Evolutionary conservation across 2,888 invertebrate genomes (phyloP).

Genomic region (Dasypogon diadema): DNA sequence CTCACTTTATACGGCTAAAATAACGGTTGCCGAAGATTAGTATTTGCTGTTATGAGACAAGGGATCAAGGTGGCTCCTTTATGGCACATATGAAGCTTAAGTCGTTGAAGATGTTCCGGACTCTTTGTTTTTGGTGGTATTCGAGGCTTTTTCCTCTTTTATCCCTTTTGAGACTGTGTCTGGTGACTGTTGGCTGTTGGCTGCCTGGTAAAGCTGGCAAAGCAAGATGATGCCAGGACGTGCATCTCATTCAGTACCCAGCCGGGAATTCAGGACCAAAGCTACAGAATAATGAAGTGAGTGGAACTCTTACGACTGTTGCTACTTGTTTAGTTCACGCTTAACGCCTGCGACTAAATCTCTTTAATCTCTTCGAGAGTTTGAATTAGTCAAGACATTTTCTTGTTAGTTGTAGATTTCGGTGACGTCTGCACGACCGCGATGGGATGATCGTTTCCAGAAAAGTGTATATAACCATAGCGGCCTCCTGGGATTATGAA

Average conservation of each 20-base stretch:
- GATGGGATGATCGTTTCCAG: not conserved
- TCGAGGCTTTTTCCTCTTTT: constrained; percentile 21
- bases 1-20: constrained; percentile 1
- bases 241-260: constrained; percentile 18
- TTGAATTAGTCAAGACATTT: constrained; percentile 48
- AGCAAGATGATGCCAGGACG: not conserved
- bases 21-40: constrained; percentile 45
- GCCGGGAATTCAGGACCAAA: not conserved
- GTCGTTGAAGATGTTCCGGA: constrained; percentile 40
- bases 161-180: constrained; percentile 11
- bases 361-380: constrained; percentile 31
- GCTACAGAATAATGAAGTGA: constrained; percentile 38
- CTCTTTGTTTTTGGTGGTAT: constrained; percentile 32
- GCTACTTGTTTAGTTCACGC: constrained; percentile 11
- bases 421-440: not conserved
- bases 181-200: too few relatives aligned
- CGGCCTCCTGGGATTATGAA: not conserved
- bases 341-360: constrained; percentile 42
- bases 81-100: constrained; percentile 42
- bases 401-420: not conserved
- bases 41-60: constrained; percentile 51
- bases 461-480: not conserved
- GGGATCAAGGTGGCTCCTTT: constrained; percentile 52
- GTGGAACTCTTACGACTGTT: not conserved
- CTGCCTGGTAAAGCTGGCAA: not conserved